phyloP scores from a whole-genome alignment of 2,797 vertebrate genomes.

The Oryzias dopingdopingensis region DNA sequence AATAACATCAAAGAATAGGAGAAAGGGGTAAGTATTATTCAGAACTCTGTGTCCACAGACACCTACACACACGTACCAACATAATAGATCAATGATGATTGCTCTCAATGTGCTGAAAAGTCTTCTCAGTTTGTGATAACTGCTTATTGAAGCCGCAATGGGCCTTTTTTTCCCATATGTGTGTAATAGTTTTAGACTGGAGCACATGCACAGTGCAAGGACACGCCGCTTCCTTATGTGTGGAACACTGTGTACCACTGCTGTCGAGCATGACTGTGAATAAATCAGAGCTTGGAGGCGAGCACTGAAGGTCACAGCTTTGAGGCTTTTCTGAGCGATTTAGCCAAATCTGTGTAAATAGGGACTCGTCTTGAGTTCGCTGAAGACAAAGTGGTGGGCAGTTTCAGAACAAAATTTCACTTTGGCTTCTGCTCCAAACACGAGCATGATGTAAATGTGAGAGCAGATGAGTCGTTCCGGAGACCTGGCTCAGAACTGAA shows the following conservation, averaged over 20 bases:
- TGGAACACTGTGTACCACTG: slow-evolving; percentile 36
- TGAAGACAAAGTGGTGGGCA: background rate
- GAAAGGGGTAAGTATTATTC: too few species aligned
- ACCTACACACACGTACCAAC: background rate
- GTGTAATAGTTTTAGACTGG: background rate
- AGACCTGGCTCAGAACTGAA: background rate
- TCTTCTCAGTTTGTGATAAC: background rate
- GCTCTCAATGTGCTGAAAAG: background rate
- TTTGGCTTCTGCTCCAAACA: background rate
- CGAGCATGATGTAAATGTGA: background rate
- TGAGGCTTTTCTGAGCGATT: slow-evolving; percentile 3
- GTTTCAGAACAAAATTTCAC: background rate
- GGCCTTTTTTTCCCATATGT: slow-evolving; percentile 1
- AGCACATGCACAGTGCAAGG: slow-evolving; percentile 19
- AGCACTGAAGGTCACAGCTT: slow-evolving; percentile 1
- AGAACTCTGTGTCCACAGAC: background rate
- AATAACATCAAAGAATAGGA: too few species aligned
- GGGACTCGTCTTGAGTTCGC: background rate
- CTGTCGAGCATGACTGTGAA: slow-evolving; percentile 4
- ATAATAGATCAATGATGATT: slow-evolving; percentile 8
- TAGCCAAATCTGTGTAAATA: slow-evolving; percentile 1
- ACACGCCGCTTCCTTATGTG: slow-evolving; percentile 14
- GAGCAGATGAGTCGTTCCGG: background rate
- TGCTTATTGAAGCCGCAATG: background rate
- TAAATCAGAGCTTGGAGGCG: slow-evolving; percentile 2